These are phyloP conservation scores for Actinopyga echinites DNA, from an alignment of 53 echinoderm and acorn worm genomes.

Conservation along the genomic window DNA sequence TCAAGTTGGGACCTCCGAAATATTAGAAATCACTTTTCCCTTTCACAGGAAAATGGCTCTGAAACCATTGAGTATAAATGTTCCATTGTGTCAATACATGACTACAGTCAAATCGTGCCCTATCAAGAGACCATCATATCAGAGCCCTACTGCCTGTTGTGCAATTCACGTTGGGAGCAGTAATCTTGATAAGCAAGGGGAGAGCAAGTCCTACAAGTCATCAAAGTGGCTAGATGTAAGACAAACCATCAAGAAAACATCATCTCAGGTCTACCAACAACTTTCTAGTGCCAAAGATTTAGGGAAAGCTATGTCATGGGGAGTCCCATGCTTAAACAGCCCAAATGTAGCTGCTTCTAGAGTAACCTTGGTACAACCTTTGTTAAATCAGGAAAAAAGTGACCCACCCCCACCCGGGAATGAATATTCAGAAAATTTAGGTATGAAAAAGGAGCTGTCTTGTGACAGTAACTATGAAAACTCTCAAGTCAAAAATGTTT, in stretches of 20 bases:
- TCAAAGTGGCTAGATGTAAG: neutral
- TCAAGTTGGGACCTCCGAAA: neutral
- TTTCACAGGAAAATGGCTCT: neutral
- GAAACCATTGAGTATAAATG: neutral
- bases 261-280: constrained; percentile 24
- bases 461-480: too few species aligned
- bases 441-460: too few species aligned
- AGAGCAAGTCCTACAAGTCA: neutral
- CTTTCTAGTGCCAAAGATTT: constrained; percentile 23
- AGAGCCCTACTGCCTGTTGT: neutral
- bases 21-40: neutral
- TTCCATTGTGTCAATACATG: neutral
- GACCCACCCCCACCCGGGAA: too few species aligned
- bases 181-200: neutral
- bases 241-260: neutral
- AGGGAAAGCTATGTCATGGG: constrained; percentile 8
- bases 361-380: too few species aligned
- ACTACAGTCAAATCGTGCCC: neutral
- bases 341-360: too few species aligned
- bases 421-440: too few species aligned
- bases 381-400: too few species aligned
- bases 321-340: neutral
- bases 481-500: too few species aligned
- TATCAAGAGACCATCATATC: constrained; percentile 6
- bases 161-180: neutral